Evolutionary conservation across 2,888 invertebrate species (phyloP).

Genomic region (Eudemis profundana): DNA sequence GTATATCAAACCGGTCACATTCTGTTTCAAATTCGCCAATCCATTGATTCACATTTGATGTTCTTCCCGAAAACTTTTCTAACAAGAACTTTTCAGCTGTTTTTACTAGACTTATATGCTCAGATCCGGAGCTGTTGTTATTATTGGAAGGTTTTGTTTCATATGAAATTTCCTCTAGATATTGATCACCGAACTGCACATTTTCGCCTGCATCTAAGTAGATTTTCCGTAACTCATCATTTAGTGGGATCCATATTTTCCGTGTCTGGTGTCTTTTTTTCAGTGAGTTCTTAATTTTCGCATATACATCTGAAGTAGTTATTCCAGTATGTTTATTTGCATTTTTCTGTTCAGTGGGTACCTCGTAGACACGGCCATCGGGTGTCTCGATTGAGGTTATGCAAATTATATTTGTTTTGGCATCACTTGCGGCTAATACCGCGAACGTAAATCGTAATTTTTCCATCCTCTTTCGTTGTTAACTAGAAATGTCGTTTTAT

Average conservation of each 20-base stretch:
- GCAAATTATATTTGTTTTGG: slow-evolving; percentile 1
- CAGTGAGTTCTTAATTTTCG: slow-evolving; percentile 16
- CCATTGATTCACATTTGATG: not conserved
- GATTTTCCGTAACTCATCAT: not conserved
- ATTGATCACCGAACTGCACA: slow-evolving; percentile 15
- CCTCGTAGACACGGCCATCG: slow-evolving; percentile 12
- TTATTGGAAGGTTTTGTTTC: not conserved
- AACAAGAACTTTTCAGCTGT: no score
- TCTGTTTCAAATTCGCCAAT: slow-evolving; percentile 43
- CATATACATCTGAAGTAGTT: not conserved
- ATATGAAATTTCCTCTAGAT: slow-evolving; percentile 7
- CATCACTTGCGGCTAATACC: no score
- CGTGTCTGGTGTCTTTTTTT: slow-evolving; percentile 20
- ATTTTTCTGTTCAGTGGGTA: slow-evolving; percentile 3
- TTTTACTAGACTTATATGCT: no score
- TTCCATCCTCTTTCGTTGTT: no score
- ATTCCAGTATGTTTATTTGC: slow-evolving; percentile 11
- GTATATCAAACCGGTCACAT: slow-evolving; percentile 39
- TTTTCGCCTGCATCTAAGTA: slow-evolving; percentile 20
- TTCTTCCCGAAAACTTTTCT: no score
- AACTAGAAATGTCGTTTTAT: no score
- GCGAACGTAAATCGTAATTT: no score
- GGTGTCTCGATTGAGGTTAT: not conserved
- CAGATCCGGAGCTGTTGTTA: not conserved
- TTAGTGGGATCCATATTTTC: slow-evolving; percentile 17